A percentile compares a stretch with the other conserved stretches of the same genome.
These are phyloP conservation scores for Acleris laterana DNA, from an alignment of 2,888 invertebrate genomes.

Conservation along the genomic window DNA sequence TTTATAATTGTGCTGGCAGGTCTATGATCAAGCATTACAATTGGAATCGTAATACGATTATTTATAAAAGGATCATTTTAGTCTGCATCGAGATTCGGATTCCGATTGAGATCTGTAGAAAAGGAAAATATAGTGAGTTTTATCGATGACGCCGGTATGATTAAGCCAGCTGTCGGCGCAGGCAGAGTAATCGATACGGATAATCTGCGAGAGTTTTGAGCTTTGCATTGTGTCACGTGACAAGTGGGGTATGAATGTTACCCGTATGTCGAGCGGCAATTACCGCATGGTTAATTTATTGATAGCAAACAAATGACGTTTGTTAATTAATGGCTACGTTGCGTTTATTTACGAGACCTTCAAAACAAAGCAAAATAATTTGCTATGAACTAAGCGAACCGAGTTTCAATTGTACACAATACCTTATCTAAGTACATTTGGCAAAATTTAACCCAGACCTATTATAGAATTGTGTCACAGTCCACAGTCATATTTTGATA, in stretches of 20 bases:
- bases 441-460: too few relatives aligned
- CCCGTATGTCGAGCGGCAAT: background rate
- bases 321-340: background rate
- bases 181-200: slow-evolving; percentile 1
- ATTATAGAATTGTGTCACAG: too few relatives aligned
- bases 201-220: slow-evolving; percentile 1
- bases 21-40: slow-evolving; percentile 19
- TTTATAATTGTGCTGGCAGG: background rate
- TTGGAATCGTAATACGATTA: slow-evolving; percentile 20
- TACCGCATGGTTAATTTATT: background rate
- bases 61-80: slow-evolving; percentile 21
- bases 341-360: background rate
- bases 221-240: background rate
- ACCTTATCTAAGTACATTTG: too few relatives aligned
- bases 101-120: slow-evolving; percentile 16
- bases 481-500: too few relatives aligned
- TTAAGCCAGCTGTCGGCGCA: slow-evolving; percentile 37
- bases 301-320: background rate
- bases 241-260: background rate
- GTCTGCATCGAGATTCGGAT: slow-evolving; percentile 14
- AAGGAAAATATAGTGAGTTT: slow-evolving; percentile 39
- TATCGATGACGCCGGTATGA: slow-evolving; percentile 43
- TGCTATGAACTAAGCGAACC: background rate
- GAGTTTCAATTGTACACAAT: background rate
- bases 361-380: background rate